Base-by-base conservation (phyloP, 2,888 invertebrate genomes). In the Dendrolimus houi region DNA sequence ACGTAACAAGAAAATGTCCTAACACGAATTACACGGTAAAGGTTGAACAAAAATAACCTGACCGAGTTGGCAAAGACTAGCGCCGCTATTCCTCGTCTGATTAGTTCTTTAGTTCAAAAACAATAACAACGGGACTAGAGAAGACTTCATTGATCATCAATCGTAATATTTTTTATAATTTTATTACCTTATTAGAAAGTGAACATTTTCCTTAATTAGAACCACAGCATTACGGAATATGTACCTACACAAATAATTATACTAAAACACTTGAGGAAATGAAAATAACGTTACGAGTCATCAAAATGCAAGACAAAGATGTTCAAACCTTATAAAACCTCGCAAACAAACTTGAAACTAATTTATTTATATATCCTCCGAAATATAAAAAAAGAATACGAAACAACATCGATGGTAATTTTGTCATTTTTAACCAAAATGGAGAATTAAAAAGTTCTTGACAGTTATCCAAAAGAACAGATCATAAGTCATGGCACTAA, bases 41-140 rank as follows among this genome's bases (percentile, higher is more conserved):
- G 72, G 73, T 68, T 72, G 60, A 70, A 74, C 75, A 52, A 74
- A 80, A 84, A 85, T 82, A 59, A 64, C 58, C 61, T 76, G 85
- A 81, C 85, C 84, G 83, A 86, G 75, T 87, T 87, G 82, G 85
- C 87, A 64, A 63, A 65, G 65, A 61, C 59, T 62, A 67, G 74
- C 79, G 68, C 76, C 77, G 78, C 77, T 72, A 78, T 79, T 73
- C 2, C 12, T 9, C 12, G 47, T 47, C 9, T 2, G 8, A 6
- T 47, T 47, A 53, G 9, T 53, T 10, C 9, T 8, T 47, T 29
- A 29, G 29, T 29, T 6, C 29, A 29, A 29, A 29, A 29, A 29
- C 29, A 29, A 17, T 17, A 17, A 29, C 29, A 29, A 29, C 29
- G 29, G 29, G 29, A 29, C 29, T 29, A 29, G 29, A 6, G 29